Base-by-base conservation (phyloP, 2,113 vertebrate species). In the Lasiurus borealis region DNA sequence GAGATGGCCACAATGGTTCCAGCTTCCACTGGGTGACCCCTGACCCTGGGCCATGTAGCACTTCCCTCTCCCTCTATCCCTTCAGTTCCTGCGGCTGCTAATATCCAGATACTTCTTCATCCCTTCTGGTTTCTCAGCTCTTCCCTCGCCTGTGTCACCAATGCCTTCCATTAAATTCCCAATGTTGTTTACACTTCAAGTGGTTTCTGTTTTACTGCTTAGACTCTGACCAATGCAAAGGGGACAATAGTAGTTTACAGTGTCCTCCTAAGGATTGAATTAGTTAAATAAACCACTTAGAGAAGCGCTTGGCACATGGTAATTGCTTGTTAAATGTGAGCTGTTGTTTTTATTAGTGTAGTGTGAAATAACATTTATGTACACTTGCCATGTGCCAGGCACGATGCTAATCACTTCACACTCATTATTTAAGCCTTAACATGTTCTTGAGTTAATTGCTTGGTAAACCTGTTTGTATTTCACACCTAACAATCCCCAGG, bases 271-370 rank as follows among this genome's bases (percentile, higher is more conserved):
- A 97, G 77, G 81, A 97, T 96, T 88, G 92, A 88, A 95, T 96
- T 94, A 96, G 96, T 95, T 97, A 97, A 95, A 95, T 85, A 96
- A 96, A 90, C 90, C 96, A 85, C 94, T 97, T 96, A 95, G 52
- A 75, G 88, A 52, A 78, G 66, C 5, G 11, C 66, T 85, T 54
- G 76, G 87, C 84, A 81, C 68, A 62, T 95, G 92, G 88, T 96
- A 96, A 96, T 96, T 97, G 94, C 94, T 90, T 92, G 95, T 95
- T 96, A 95, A 95, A 95, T 90, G 90, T 82, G 82, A 95, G 46
- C 87, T 76, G 92, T 69, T 95, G 92, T 95, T 94, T 64, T 83
- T 85, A 90, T 95, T 93, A 91, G 85, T 73, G 54, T 81, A 72
- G 93, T 94, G 96, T 2, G 7, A 97, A 97, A 80, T 93, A 57